phyloP scores from a whole-genome alignment of 1,140 invertebrate species.

The Doryteuthis pealeii region DNA sequence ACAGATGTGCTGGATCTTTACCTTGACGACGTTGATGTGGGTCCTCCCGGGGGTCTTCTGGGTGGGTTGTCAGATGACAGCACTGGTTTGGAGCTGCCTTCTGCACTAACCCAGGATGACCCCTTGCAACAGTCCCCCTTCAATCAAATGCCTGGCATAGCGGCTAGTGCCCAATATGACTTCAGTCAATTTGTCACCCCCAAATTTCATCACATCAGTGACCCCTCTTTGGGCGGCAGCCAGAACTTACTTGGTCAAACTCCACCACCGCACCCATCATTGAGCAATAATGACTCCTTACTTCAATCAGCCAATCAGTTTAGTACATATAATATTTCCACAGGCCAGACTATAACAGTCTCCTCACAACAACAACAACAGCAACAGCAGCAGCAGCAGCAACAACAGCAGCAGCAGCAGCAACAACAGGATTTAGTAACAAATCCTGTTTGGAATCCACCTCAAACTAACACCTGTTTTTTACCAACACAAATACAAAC shows the following conservation, averaged over 20 bases:
- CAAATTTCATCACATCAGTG: slow-evolving; percentile 1
- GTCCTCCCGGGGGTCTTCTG: neutral
- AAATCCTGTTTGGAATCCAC: neutral
- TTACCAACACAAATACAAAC: slow-evolving; percentile 18
- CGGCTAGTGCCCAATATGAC: neutral
- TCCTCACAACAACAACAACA: slow-evolving; percentile 19
- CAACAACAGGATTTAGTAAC: slow-evolving; percentile 58
- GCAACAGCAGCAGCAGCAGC: slow-evolving; percentile 42
- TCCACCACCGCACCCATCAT: neutral
- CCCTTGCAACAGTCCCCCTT: neutral
- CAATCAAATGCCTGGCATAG: neutral
- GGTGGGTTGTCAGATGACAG: neutral
- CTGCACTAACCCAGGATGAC: slow-evolving; percentile 3
- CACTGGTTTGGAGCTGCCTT: neutral
- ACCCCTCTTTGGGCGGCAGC: neutral
- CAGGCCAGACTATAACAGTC: neutral
- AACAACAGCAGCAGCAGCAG: slow-evolving; percentile 64
- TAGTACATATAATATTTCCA: neutral
- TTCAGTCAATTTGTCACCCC: neutral
- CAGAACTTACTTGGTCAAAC: slow-evolving; percentile 6
- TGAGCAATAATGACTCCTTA: neutral
- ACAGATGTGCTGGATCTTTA: neutral
- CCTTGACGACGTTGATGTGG: neutral
- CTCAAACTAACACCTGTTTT: neutral
- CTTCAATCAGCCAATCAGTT: neutral